phyloP scores from a whole-genome alignment of 2,797 vertebrate species.

The Sternarchorhynchus goeldii region DNA sequence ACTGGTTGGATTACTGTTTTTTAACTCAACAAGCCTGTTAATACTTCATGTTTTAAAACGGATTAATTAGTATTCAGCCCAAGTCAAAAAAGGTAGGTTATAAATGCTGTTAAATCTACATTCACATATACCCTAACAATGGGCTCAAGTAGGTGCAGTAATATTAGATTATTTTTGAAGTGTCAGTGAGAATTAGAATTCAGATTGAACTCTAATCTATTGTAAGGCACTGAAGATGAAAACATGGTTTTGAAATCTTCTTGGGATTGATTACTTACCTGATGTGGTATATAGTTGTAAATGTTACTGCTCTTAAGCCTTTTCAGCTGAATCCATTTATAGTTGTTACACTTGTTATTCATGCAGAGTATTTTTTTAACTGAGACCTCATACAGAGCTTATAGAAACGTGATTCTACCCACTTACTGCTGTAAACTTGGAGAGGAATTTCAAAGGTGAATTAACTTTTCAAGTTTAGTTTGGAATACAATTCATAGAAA shows the following conservation, averaged over 20 bases:
- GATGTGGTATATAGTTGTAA: neutral
- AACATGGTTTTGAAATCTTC: neutral
- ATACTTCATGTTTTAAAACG: neutral
- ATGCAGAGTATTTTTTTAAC: too few species aligned
- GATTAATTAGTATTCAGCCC: neutral
- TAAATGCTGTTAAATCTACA: neutral
- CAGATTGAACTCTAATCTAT: neutral
- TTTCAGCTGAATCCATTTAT: neutral
- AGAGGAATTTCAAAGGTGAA: neutral
- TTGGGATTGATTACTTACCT: neutral
- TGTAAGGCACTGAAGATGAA: neutral
- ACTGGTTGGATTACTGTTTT: neutral
- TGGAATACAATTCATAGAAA: neutral
- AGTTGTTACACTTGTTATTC: neutral
- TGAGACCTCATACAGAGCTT: neutral
- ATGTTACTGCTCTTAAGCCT: too few species aligned
- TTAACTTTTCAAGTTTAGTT: neutral
- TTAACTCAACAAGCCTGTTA: neutral
- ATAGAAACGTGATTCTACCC: neutral
- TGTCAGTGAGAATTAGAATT: neutral
- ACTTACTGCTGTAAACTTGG: neutral
- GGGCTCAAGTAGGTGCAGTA: neutral
- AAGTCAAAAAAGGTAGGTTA: too few species aligned
- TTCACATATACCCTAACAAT: neutral
- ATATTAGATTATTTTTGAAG: neutral